Base-by-base conservation (phyloP, 2,797 vertebrate species). In the Peromyscus melanophrys region DNA sequence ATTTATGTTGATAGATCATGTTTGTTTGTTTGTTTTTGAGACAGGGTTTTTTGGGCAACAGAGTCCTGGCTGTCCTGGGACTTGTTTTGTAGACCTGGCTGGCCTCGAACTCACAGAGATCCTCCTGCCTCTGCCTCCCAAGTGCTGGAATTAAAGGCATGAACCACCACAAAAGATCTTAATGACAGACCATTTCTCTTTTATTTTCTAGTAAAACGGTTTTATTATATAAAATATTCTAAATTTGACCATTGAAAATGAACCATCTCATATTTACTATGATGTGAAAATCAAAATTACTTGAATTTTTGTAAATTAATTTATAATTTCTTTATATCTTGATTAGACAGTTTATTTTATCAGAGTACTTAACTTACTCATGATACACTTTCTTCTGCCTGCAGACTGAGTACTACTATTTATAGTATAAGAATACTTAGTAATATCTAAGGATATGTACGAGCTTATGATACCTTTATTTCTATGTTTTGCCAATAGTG, bases 1-100 rank as follows among this genome's bases (percentile, higher is more conserved):
- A 19, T 85, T 92, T 89, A 49, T 88, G 40, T 95, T 95, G 29
- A 89, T 84, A 92, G 71, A 76, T 65, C 17, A 34, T 52, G 52
- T 52, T 52, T 52, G 52, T 52, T 49, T 52, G 13, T 52, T 52
- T 52, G 52, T 52, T 52, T 52, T 52, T 52, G 52, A 52, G 52
- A 52, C 13, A 52, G 52, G 52, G 52, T 52, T 52, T 52, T 52
- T 52, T 52, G 52, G 12, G 52, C 13, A 52, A 52, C 52, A 52
- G 52, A 52, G 52, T 14, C 52, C 12, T 52, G 52, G 13, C 52
- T 52, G 52, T 52, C 13, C 52, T 52, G 52, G 52, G 3, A 52
- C 52, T 52, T 14, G 52, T 13, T 52, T 52, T 52, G 52, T 52
- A 52, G 52, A 52, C 11, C 52, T 13, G 14, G 52, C 12, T 52